Evolutionary conservation across 2,888 invertebrate genomes (phyloP).

Genomic region (Polia nebulosa): DNA sequence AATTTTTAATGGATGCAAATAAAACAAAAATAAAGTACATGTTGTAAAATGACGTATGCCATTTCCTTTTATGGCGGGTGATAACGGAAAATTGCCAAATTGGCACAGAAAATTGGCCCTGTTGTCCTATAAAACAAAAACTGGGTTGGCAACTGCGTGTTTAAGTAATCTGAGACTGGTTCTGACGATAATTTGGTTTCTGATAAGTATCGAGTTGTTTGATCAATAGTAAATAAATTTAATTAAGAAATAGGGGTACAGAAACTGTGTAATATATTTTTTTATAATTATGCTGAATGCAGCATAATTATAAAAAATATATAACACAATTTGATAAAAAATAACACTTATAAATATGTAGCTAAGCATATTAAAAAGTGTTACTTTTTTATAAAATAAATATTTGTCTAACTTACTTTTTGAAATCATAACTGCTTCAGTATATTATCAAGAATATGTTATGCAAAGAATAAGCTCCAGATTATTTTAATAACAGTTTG

Average conservation of each 20-base stretch:
- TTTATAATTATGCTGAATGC: too few relatives aligned
- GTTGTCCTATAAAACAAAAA: slow-evolving; percentile 2
- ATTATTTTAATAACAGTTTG: slow-evolving; percentile 49
- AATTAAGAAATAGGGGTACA: too few relatives aligned
- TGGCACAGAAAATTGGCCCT: slow-evolving; percentile 8
- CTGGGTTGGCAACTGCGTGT: not conserved
- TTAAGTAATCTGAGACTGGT: slow-evolving; percentile 9
- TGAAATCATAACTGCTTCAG: not conserved
- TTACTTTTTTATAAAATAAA: not conserved
- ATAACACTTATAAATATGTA: too few relatives aligned
- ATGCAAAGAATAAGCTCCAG: slow-evolving; percentile 20
- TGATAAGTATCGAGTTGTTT: not conserved
- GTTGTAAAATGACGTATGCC: slow-evolving; percentile 1
- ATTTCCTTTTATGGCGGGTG: slow-evolving; percentile 20
- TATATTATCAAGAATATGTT: slow-evolving; percentile 13
- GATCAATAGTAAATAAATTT: too few relatives aligned
- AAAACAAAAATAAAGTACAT: not conserved
- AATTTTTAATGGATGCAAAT: not conserved
- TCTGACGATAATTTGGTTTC: not conserved
- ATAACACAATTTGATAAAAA: too few relatives aligned
- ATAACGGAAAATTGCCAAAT: slow-evolving; percentile 26
- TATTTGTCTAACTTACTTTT: not conserved
- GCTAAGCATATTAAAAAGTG: too few relatives aligned
- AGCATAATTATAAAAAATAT: too few relatives aligned
- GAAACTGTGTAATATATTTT: too few relatives aligned